Evolutionary conservation across 1,140 invertebrate species (phyloP).

Genomic region (Coptotermes formosanus): DNA sequence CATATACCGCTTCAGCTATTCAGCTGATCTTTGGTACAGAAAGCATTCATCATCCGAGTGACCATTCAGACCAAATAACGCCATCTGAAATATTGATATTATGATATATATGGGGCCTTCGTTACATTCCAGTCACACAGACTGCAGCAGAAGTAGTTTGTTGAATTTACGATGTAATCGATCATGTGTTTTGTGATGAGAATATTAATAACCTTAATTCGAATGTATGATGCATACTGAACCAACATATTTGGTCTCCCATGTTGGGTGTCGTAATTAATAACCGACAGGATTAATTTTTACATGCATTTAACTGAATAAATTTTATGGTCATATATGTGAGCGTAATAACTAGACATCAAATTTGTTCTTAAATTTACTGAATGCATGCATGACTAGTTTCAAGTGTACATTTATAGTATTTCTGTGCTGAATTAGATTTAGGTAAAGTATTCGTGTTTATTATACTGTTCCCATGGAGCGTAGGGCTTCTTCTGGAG

Average conservation of each 20-base stretch:
- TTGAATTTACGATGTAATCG: slow-evolving; percentile 12
- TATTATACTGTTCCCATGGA: no score
- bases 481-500: no score
- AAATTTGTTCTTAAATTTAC: background rate
- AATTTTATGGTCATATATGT: background rate
- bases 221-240: background rate
- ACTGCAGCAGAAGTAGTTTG: background rate
- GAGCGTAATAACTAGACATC: background rate
- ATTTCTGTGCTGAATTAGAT: no score
- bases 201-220: slow-evolving; percentile 15
- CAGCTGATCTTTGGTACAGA: background rate
- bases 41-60: slow-evolving; percentile 1
- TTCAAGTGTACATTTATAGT: no score
- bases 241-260: background rate
- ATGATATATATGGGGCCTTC: background rate
- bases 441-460: no score
- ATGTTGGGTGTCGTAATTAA: background rate
- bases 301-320: background rate
- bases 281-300: background rate
- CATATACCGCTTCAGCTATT: background rate
- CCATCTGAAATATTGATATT: no score
- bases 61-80: background rate
- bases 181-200: background rate
- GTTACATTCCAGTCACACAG: background rate
- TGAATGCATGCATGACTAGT: background rate